Conservation (phyloP, 1,140 invertebrate genomes). For the Drosophila tristis region DNA sequence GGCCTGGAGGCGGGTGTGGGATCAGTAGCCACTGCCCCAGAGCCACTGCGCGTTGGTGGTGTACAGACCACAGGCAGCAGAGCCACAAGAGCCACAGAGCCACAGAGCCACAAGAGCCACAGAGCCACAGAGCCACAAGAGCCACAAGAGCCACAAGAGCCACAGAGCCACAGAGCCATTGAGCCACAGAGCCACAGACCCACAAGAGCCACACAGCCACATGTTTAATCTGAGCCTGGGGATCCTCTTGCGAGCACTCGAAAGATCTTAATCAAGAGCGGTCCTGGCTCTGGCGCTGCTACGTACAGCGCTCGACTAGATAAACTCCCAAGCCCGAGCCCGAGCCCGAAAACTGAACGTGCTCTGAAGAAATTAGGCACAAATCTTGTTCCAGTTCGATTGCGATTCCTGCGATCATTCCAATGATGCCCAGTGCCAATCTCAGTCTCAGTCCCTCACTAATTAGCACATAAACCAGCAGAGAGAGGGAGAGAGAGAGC, state of each 20-base stretch:
- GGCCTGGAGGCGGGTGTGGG: too few species aligned
- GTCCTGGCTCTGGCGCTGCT: constrained; percentile 33
- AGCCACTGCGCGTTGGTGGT: neutral
- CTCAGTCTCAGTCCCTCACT: constrained; percentile 34
- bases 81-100: too few species aligned
- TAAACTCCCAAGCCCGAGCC: constrained; percentile 33
- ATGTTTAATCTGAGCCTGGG: constrained; percentile 69
- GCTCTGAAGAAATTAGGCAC: constrained; percentile 76
- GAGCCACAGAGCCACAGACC: too few species aligned
- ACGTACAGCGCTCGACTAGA: constrained; percentile 51
- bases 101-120: too few species aligned
- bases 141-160: too few species aligned
- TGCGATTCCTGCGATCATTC: constrained; percentile 7
- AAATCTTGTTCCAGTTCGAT: constrained; percentile 62
- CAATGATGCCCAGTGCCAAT: constrained; percentile 29
- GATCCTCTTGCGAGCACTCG: constrained; percentile 52
- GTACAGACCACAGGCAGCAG: constrained; percentile 32
- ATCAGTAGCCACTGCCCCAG: constrained; percentile 8
- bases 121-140: too few species aligned
- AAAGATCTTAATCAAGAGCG: constrained; percentile 73
- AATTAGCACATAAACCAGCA: constrained; percentile 73
- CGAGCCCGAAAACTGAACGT: constrained; percentile 56
- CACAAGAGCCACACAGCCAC: constrained; percentile 40
- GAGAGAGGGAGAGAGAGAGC: neutral
- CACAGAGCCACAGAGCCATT: constrained; percentile 27